Evolutionary conservation across 2,797 vertebrate species (phyloP).

Genomic region (Geotria australis): DNA sequence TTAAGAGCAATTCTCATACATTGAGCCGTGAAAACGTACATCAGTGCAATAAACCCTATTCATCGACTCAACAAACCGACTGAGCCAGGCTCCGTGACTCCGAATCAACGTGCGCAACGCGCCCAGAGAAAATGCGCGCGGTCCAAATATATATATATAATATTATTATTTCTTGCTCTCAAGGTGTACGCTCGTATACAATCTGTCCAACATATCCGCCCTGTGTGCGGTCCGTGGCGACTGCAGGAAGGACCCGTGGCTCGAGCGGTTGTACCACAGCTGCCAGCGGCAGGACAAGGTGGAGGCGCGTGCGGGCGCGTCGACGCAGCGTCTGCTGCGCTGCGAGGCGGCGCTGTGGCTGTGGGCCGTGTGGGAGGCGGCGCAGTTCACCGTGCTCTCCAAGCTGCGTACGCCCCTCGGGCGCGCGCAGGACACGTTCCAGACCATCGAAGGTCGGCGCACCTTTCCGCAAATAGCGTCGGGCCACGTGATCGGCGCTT

Average conservation of each 20-base stretch:
- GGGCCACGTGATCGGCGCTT: no score
- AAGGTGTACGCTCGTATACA: not conserved
- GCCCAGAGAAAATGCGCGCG: no score
- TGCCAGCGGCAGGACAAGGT: constrained; percentile 75
- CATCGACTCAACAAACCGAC: no score
- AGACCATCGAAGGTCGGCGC: constrained; percentile 74
- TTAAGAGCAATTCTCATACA: no score
- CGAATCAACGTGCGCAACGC: no score
- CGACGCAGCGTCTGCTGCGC: constrained; percentile 47
- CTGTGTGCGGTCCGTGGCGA: no score
- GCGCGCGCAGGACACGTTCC: constrained; percentile 89
- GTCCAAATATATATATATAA: no score
- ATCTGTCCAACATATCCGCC: constrained; percentile 1
- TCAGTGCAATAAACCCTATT: no score
- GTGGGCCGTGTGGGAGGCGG: constrained; percentile 94
- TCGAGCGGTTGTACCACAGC: constrained; percentile 79
- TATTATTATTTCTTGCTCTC: no score
- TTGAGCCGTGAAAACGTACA: no score
- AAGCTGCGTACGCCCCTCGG: constrained; percentile 77
- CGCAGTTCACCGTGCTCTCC: constrained; percentile 85
- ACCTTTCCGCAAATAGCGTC: not conserved
- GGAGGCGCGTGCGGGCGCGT: constrained; percentile 17
- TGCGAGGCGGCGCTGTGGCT: constrained; percentile 84
- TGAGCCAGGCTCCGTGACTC: no score
- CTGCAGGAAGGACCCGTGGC: constrained; percentile 75